A percentile compares a stretch with the other conserved stretches of the same genome.
Evolutionary conservation across 2,797 vertebrate genomes (phyloP).

Genomic region (Muraenolepis orangiensis): DNA sequence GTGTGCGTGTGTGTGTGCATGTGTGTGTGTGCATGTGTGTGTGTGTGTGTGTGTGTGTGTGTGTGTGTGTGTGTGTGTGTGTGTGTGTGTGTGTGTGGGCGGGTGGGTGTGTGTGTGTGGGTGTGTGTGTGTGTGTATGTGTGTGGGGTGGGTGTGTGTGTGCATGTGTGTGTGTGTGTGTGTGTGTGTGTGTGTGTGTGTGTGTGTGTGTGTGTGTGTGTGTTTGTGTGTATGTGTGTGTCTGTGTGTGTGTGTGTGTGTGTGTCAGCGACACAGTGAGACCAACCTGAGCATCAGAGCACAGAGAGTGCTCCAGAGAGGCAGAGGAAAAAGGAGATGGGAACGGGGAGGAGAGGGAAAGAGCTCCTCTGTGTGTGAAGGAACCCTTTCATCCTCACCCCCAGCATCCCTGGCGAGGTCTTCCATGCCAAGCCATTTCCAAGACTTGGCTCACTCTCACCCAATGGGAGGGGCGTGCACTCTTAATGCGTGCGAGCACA

Average conservation of each 20-base stretch:
- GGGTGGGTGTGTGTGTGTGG: conserved; percentile 25
- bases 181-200: no score
- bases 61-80: conserved; percentile 31
- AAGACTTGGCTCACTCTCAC: conserved; percentile 67
- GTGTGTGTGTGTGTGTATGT: conserved; percentile 33
- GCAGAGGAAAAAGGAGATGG: conserved; percentile 17
- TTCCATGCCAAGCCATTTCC: conserved; percentile 74
- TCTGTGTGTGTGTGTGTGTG: conserved; percentile 33
- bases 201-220: neutral
- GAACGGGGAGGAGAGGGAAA: conserved; percentile 11
- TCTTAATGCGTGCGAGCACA: conserved; percentile 2
- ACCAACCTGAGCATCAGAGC: conserved; percentile 26
- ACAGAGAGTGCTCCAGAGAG: conserved; percentile 51
- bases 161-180: neutral
- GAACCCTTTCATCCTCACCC: conserved; percentile 71
- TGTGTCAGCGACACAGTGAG: conserved; percentile 33
- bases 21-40: conserved; percentile 6
- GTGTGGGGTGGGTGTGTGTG: neutral
- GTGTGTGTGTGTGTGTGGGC: neutral
- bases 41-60: conserved; percentile 22
- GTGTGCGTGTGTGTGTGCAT: neutral
- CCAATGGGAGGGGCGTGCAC: conserved; percentile 49
- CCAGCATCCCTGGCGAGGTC: conserved; percentile 64
- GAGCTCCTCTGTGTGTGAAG: conserved; percentile 51
- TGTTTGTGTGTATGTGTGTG: neutral